Evolutionary conservation across 2,797 vertebrate species (phyloP).

Genomic region (Sus cebifrons): DNA sequence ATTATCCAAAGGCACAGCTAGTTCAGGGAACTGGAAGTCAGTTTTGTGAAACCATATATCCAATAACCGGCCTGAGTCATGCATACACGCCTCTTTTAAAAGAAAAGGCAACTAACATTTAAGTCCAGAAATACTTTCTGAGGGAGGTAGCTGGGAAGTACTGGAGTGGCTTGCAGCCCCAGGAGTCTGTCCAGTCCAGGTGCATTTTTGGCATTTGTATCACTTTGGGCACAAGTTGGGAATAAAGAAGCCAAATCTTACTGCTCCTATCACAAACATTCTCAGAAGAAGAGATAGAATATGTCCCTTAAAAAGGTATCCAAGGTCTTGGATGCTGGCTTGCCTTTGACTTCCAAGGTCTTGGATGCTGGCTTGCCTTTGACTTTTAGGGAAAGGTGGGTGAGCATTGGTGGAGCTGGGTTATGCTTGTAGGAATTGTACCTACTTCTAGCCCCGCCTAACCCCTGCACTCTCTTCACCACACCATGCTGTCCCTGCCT

Average conservation of each 20-base stretch:
- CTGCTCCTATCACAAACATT: background rate
- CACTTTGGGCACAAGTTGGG: background rate
- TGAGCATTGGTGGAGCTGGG: too few species aligned
- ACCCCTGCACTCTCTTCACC: background rate
- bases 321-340: accelerated
- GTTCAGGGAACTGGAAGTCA: background rate
- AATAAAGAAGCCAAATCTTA: background rate
- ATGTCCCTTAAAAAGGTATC: background rate
- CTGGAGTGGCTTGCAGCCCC: background rate
- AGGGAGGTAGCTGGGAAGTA: background rate
- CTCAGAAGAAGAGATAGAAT: background rate
- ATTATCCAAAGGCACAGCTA: background rate
- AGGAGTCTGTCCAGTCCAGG: background rate
- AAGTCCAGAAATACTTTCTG: background rate
- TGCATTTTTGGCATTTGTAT: background rate
- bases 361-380: background rate
- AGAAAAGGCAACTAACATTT: background rate
- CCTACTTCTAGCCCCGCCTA: background rate
- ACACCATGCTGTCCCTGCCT: background rate
- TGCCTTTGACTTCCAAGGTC: background rate
- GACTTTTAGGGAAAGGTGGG: background rate
- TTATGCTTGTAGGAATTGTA: background rate
- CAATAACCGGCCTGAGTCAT: background rate
- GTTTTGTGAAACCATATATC: background rate
- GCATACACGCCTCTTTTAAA: background rate